A percentile compares a stretch with the other conserved stretches of the same genome.
Conservation (phyloP, 2,888 invertebrate species). For the Seira sanloemensis region DNA sequence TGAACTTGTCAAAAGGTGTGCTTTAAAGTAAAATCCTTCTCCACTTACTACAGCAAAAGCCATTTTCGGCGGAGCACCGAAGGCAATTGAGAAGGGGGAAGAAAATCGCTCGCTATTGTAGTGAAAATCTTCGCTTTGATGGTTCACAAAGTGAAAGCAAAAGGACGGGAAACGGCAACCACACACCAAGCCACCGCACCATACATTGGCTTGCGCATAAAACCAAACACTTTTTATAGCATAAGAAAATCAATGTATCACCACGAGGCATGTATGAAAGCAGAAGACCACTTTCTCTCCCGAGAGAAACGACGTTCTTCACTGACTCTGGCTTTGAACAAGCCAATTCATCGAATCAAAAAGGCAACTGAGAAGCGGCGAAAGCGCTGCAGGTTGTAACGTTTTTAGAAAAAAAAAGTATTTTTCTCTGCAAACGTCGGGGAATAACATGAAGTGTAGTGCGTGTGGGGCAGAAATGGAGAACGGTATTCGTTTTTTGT, state of each 20-base stretch:
- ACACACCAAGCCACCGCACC: slow-evolving; percentile 56
- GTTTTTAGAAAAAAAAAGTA: background rate
- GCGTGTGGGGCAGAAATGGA: background rate
- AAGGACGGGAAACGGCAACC: slow-evolving; percentile 48
- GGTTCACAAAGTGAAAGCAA: background rate
- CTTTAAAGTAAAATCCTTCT: no score
- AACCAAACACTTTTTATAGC: slow-evolving; percentile 59
- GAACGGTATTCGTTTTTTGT: background rate
- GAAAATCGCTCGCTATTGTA: slow-evolving; percentile 4
- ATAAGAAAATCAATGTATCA: slow-evolving; percentile 53
- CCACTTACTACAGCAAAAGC: no score
- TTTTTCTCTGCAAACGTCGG: background rate
- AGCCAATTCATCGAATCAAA: slow-evolving; percentile 12
- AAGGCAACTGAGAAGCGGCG: background rate
- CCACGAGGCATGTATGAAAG: slow-evolving; percentile 41
- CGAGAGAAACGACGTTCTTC: no score
- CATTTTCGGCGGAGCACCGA: no score
- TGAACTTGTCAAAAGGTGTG: no score
- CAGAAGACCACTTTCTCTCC: slow-evolving; percentile 38
- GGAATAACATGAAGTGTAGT: background rate
- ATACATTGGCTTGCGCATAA: slow-evolving; percentile 59
- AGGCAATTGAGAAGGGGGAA: background rate
- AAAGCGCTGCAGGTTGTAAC: background rate
- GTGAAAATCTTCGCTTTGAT: slow-evolving; percentile 14
- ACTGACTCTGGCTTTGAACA: background rate